phyloP scores from a whole-genome alignment of 2,113 vertebrate species.

The Todiramphus saurophagus region DNA sequence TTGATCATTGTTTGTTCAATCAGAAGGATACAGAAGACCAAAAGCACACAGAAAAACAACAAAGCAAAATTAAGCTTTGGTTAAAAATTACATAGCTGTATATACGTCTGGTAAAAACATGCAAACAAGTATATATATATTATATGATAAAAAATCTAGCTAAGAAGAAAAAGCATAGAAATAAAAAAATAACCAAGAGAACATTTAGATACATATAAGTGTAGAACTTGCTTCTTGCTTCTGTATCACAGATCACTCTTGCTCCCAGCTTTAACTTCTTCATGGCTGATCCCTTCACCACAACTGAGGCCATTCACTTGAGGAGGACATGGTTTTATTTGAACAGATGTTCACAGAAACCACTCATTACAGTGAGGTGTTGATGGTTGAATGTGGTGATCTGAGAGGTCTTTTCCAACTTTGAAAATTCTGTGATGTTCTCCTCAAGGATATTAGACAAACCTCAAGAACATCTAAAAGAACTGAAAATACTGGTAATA shows the following conservation, averaged over 20 bases:
- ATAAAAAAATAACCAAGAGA: background rate
- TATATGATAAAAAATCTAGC: background rate
- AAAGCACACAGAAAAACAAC: background rate
- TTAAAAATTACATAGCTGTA: slow-evolving; percentile 39
- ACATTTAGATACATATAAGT: background rate
- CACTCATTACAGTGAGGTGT: background rate
- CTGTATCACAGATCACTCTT: background rate
- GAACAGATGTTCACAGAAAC: background rate
- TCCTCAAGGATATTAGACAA: background rate
- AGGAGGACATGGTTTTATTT: background rate
- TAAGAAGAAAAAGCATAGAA: background rate
- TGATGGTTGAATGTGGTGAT: too few relatives aligned
- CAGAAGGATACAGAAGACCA: background rate
- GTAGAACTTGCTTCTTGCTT: background rate
- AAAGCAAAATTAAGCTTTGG: slow-evolving; percentile 11
- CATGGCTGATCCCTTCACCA: background rate
- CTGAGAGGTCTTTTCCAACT: too few relatives aligned
- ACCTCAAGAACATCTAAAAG: background rate
- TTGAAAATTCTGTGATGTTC: too few relatives aligned
- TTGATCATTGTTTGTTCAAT: background rate
- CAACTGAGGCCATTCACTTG: rapidly evolving
- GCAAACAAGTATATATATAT: background rate
- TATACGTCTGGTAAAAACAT: background rate
- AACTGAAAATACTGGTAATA: background rate
- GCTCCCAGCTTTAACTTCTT: background rate